These are phyloP conservation scores for Siniperca undulata DNA, from an alignment of 2,797 vertebrate species.

Conservation along the genomic window DNA sequence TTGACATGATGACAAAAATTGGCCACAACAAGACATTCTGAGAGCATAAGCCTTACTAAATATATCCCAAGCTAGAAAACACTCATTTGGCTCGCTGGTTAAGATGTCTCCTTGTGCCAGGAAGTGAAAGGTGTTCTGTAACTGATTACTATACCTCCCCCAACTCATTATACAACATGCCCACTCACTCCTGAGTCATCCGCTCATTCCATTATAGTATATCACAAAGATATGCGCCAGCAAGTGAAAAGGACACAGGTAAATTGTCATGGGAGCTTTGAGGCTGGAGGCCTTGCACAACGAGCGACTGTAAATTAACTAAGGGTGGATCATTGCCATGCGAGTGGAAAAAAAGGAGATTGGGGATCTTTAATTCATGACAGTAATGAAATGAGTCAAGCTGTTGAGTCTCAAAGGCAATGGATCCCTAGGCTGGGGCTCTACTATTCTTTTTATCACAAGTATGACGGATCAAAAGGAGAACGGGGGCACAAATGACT, in stretches of 20 bases:
- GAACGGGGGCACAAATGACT: constrained; percentile 60
- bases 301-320: constrained; percentile 72
- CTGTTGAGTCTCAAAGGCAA: constrained; percentile 76
- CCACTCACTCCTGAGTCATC: constrained; percentile 49
- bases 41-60: constrained; percentile 26
- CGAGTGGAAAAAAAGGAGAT: constrained; percentile 51
- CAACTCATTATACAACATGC: constrained; percentile 66
- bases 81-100: constrained; percentile 37
- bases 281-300: constrained; percentile 62
- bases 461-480: constrained; percentile 70
- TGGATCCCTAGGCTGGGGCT: constrained; percentile 52
- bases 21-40: constrained; percentile 23
- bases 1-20: constrained; percentile 27
- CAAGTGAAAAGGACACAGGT: constrained; percentile 78
- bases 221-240: constrained; percentile 62
- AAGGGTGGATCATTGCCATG: constrained; percentile 59
- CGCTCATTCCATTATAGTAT: constrained; percentile 56
- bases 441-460: constrained; percentile 75
- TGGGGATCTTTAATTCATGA: constrained; percentile 82
- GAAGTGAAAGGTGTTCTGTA: constrained; percentile 44
- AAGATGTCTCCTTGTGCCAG: constrained; percentile 34
- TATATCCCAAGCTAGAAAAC: constrained; percentile 26
- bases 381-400: constrained; percentile 83
- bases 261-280: constrained; percentile 72
- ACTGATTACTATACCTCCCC: constrained; percentile 56